A percentile compares a stretch with the other conserved stretches of the same genome.
Evolutionary conservation across 2,888 invertebrate genomes (phyloP).

Genomic region (Polydrusus tereticollis): DNA sequence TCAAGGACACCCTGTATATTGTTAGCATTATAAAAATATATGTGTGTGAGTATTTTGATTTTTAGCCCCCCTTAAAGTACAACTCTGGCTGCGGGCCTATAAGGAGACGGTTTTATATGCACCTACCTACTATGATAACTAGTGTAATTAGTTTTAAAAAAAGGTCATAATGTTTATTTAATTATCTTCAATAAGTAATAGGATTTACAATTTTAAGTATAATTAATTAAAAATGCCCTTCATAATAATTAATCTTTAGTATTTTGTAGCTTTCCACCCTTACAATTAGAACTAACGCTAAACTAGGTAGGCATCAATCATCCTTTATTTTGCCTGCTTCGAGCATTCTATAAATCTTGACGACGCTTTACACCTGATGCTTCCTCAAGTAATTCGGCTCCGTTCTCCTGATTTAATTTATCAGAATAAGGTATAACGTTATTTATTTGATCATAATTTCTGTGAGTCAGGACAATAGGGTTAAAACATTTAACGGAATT

Average conservation of each 20-base stretch:
- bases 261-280: slow-evolving; percentile 14
- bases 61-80: no score
- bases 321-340: slow-evolving; percentile 35
- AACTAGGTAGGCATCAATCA: slow-evolving; percentile 35
- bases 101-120: no score
- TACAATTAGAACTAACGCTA: slow-evolving; percentile 29
- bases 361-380: slow-evolving; percentile 43
- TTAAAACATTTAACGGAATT: neutral
- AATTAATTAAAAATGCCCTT: slow-evolving; percentile 12
- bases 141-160: neutral
- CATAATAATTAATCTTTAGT: slow-evolving; percentile 33
- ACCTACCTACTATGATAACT: no score
- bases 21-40: no score
- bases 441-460: slow-evolving; percentile 3
- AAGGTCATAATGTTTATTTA: neutral
- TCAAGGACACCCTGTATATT: no score
- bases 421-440: slow-evolving; percentile 3
- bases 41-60: no score
- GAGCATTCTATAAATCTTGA: slow-evolving; percentile 40
- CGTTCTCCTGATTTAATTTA: slow-evolving; percentile 2
- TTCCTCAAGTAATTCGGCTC: slow-evolving; percentile 24
- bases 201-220: neutral
- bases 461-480: neutral
- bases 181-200: neutral
- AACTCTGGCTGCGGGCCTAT: no score